Conservation (phyloP, 2,797 vertebrate species). For the Chlorospingus flavigularis region DNA sequence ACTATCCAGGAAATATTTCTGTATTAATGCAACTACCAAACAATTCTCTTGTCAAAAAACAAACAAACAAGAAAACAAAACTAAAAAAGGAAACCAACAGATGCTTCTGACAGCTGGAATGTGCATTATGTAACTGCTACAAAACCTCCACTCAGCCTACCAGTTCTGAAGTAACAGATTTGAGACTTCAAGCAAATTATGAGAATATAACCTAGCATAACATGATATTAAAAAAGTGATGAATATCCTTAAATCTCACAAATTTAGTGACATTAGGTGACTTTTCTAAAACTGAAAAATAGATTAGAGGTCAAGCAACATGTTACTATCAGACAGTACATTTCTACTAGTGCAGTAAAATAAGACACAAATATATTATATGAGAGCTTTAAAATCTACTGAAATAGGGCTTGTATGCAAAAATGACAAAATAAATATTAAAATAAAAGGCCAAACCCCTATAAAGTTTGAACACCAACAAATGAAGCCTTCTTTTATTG, state of each 20-base stretch:
- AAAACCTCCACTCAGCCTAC: neutral
- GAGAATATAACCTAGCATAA: neutral
- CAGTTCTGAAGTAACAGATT: neutral
- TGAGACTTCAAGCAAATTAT: neutral
- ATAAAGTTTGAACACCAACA: neutral
- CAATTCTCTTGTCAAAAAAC: neutral
- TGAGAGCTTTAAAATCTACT: neutral
- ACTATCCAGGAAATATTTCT: neutral
- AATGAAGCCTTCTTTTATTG: neutral
- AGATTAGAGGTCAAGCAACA: neutral
- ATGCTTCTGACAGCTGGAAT: neutral
- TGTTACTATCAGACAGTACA: neutral
- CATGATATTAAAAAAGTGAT: neutral
- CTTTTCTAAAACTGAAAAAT: neutral
- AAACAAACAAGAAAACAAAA: neutral
- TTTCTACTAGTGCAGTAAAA: neutral
- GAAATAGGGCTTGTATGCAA: neutral
- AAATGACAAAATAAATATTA: neutral
- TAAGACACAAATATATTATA: neutral
- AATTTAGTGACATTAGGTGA: neutral
- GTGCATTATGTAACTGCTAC: neutral
- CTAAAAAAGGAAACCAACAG: neutral
- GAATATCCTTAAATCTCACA: neutral
- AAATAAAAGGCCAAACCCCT: neutral
- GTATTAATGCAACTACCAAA: neutral